Conservation (phyloP, 2,113 vertebrate genomes). For the Polypterus senegalus region DNA sequence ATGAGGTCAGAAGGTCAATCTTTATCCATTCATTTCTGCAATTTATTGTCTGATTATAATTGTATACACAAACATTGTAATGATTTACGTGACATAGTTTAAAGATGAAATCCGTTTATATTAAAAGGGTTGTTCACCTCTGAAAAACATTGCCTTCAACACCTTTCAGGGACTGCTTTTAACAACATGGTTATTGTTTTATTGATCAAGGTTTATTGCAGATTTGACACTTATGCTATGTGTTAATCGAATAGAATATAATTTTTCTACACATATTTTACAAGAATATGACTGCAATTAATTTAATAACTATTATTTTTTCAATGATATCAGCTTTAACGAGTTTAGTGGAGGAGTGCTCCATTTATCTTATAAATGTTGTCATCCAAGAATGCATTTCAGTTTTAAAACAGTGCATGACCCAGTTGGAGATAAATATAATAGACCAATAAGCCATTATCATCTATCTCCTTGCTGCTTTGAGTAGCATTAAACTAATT, state of each 20-base stretch:
- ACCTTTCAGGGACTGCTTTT: constrained; percentile 88
- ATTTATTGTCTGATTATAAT: constrained; percentile 99
- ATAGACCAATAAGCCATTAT: constrained; percentile 64
- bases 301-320: constrained; percentile 97
- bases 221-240: constrained; percentile 97
- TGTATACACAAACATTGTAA: constrained; percentile 99
- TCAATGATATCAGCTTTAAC: constrained; percentile 60
- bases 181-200: constrained; percentile 99
- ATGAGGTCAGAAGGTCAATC: constrained; percentile 83
- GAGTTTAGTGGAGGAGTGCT: constrained; percentile 61
- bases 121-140: constrained; percentile 99
- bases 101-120: constrained; percentile 99
- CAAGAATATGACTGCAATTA: constrained; percentile 82
- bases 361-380: constrained; percentile 71
- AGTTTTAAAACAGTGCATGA: constrained; percentile 57
- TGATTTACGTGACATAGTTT: constrained; percentile 98
- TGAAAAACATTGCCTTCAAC: constrained; percentile 72
- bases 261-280: constrained; percentile 89
- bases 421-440: constrained; percentile 60
- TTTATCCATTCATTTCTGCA: constrained; percentile 91
- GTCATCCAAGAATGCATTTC: constrained; percentile 61
- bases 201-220: constrained; percentile 97
- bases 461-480: constrained; percentile 42
- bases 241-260: constrained; percentile 92
- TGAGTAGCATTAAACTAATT: too few relatives aligned